Evolutionary conservation across 2,113 vertebrate genomes (phyloP), one percentile per base, ranked within the genome.

Genomic region (Austrofundulus limnaeus): DNA sequence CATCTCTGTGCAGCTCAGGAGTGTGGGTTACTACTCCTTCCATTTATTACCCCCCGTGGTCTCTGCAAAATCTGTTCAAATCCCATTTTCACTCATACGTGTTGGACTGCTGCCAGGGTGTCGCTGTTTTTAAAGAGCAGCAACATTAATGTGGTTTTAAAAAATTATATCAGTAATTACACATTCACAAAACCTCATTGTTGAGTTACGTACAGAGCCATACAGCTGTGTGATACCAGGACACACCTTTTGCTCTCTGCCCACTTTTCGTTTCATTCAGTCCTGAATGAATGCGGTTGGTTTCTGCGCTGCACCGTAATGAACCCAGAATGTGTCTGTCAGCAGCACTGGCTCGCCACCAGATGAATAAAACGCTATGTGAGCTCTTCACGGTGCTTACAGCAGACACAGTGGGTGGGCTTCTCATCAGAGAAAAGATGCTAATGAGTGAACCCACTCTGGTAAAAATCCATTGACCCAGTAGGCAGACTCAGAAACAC

Each of bases 391-490:
- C 24, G 43, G 78, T 67, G 61, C 70, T 53, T 60, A 70, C 78
- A 60, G 70, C 72, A 67, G 55, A 53, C 87, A n/a, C 77, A 74
- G 82, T 90, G 89, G 82, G 89, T 89, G 89, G 89, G 81, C 89
- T 75, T 70, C 80, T 76, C 58, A 72, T 89, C 89, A 81, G 77
- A 55, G 72, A 72, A 72, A 78, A 73, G 74, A 88, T 85, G 86
- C 85, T 88, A 87, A 87, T 80, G 84, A 82, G 81, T 66, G 79
- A 79, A 81, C 62, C 72, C 71, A 41, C 70, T 69, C 80, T 86
- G 68, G 76, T 75, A 71, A 74, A n/a, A 80, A 72, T 72, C 75
- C 70, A 64, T 68, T 67, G 49, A 70, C 61, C 66, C 77, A 71
- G 77, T 78, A 74, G 62, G 60, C 65, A 46, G 55, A 31, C 68